Evolutionary conservation across 2,797 vertebrate genomes (phyloP), one percentile per base, ranked within the genome.

Genomic region (Nothura maculosa): DNA sequence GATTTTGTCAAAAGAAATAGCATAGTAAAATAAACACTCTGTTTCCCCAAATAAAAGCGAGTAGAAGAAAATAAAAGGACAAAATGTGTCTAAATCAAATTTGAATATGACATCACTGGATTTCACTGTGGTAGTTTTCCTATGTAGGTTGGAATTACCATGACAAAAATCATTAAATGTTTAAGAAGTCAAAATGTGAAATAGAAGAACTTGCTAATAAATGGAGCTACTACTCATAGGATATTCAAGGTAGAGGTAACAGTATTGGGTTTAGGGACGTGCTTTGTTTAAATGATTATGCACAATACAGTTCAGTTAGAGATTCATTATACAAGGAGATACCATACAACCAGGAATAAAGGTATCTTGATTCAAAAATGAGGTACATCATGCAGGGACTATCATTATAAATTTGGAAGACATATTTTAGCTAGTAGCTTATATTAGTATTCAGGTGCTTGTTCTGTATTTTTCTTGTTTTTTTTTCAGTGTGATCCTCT

Each of bases 401-500:
- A 50, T 91, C 92, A 95, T 92, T 73, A 63, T 43, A 80, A 58
- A 40, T 42, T 87, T 55, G 70, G 14, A 70, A 38, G 32, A 85
- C 19, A 19, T 4, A 10, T 68, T 97, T 93, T 92, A 95, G 92
- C 89, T 92, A 88, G 89, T 75, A 84, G 18, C 62, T 63, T 90
- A 11, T 68, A 94, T 93, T 96, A 97, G 54, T 89, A 97, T 95
- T 92, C 95, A 96, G 76, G n/a, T 48, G 34, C 40, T 95, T 92
- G 57, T 72, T 92, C 77, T 64, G 27, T 85, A 55, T 96, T 96
- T 95, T 94, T 81, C 66, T 50, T 72, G 70, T 32, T 97, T 43
- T 97, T 96, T 97, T 96, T 94, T 82, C 70, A 91, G 76, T 67
- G 58, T 68, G 94, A 95, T 96, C 87, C 93, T 87, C 96, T 93